A percentile compares a stretch with the other conserved stretches of the same genome.
These are phyloP conservation scores for Scomberomorus guttatus DNA, from an alignment of 2,797 vertebrate genomes.

Conservation along the genomic window DNA sequence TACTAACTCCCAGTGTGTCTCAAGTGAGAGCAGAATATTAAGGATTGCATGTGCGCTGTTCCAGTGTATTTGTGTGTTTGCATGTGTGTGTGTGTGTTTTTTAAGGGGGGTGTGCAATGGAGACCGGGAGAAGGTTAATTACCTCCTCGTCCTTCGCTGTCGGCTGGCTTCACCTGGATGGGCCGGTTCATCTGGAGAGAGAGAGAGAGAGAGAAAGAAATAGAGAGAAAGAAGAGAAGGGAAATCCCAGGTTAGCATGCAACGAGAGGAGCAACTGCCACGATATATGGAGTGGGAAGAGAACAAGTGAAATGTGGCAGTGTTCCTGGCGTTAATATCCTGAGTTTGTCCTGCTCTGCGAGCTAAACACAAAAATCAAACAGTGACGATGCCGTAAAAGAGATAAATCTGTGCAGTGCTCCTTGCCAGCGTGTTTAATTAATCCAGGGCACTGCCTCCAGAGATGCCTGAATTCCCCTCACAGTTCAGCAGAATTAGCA, in stretches of 20 bases:
- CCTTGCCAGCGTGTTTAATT: constrained; percentile 78
- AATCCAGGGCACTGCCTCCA: constrained; percentile 74
- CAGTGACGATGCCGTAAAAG: constrained; percentile 57
- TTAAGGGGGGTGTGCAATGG: constrained; percentile 54
- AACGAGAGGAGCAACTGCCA: constrained; percentile 26
- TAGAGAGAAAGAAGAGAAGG: constrained; percentile 53
- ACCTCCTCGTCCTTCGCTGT: constrained; percentile 99
- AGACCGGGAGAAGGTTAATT: constrained; percentile 88
- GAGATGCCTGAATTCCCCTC: constrained; percentile 79
- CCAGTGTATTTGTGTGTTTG: constrained; percentile 69
- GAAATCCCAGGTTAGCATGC: constrained; percentile 74
- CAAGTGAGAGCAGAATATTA: constrained; percentile 78
- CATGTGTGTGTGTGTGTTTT: constrained; percentile 47
- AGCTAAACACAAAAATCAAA: constrained; percentile 70
- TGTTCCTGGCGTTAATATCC: constrained; percentile 49
- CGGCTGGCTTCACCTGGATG: constrained; percentile 99
- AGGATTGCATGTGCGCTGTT: constrained; percentile 65
- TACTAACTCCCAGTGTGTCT: constrained; percentile 77
- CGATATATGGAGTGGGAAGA: constrained; percentile 30
- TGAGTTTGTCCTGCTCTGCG: constrained; percentile 51
- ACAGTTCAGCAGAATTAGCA: constrained; percentile 84
- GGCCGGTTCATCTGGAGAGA: constrained; percentile 97
- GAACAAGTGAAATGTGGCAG: constrained; percentile 27
- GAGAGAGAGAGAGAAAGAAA: constrained; percentile 36
- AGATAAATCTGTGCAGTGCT: constrained; percentile 66